phyloP scores from a whole-genome alignment of 1,140 invertebrate genomes.

The Aricia agestis region DNA sequence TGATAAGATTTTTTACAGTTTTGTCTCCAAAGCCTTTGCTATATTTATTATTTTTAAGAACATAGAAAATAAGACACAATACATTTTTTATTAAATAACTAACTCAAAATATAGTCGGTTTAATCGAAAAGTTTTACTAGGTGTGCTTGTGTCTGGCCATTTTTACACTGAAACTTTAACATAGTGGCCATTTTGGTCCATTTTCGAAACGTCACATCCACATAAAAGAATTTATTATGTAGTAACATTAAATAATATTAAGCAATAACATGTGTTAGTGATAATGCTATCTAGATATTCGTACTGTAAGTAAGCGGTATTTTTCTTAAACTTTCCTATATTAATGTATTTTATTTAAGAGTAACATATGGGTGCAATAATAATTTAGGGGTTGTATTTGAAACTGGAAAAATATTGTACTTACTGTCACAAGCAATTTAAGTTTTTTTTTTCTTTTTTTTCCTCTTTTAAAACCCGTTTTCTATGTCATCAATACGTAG shows the following conservation, averaged over 20 bases:
- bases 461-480: background rate
- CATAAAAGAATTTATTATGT: conserved; percentile 56
- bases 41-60: too few relatives aligned
- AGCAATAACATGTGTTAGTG: conserved; percentile 72
- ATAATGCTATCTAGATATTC: conserved; percentile 52
- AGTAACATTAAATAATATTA: conserved; percentile 47
- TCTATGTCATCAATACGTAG: too few relatives aligned
- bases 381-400: background rate
- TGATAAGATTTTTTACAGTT: too few relatives aligned
- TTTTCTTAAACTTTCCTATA: conserved; percentile 21
- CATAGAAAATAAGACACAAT: too few relatives aligned
- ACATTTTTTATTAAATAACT: too few relatives aligned
- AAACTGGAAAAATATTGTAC: background rate
- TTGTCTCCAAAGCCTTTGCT: too few relatives aligned
- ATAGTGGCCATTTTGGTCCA: background rate
- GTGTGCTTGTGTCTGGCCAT: too few relatives aligned
- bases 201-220: conserved; percentile 31
- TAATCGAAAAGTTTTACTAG: too few relatives aligned
- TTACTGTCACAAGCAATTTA: background rate
- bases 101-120: too few relatives aligned
- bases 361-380: background rate
- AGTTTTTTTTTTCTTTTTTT: background rate
- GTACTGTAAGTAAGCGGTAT: conserved; percentile 18
- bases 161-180: background rate
- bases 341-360: conserved; percentile 22